Percentiles rank a stretch among this genome's conserved stretches.
These are phyloP conservation scores for Leptopterna dolabrata DNA, from an alignment of 2,888 invertebrate genomes.

Conservation along the genomic window DNA sequence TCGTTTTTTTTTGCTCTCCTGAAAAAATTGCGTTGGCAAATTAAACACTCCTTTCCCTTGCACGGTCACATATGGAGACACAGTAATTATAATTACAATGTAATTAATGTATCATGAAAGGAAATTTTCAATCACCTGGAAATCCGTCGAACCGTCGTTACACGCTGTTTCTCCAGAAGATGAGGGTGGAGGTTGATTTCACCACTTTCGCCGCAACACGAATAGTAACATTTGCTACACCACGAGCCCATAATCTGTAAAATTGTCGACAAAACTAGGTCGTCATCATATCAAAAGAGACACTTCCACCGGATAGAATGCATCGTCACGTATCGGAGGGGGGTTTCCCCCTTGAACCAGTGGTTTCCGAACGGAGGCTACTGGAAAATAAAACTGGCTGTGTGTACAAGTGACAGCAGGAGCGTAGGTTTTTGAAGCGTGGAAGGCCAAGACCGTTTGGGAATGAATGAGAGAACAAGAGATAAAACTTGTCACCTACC, in stretches of 20 bases:
- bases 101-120: too few relatives aligned
- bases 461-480: slow-evolving; percentile 36
- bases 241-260: slow-evolving; percentile 50
- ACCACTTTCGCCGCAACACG: slow-evolving; percentile 29
- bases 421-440: not conserved
- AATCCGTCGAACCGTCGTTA: slow-evolving; percentile 48
- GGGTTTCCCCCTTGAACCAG: not conserved
- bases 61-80: too few relatives aligned
- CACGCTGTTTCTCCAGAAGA: slow-evolving; percentile 32
- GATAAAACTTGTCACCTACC: slow-evolving; percentile 52
- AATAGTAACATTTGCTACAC: slow-evolving; percentile 43
- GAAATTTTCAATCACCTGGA: slow-evolving; percentile 27
- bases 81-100: too few relatives aligned
- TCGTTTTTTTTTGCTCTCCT: too few relatives aligned
- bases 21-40: too few relatives aligned
- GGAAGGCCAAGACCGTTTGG: not conserved
- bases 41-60: too few relatives aligned
- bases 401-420: not conserved
- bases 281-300: slow-evolving; percentile 26
- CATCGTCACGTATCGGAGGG: not conserved
- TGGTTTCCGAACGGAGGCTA: not conserved
- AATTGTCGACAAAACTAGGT: not conserved
- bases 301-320: not conserved
- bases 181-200: slow-evolving; percentile 14
- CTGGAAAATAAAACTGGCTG: not conserved